Conservation (phyloP, 2,797 vertebrate species). For the Spizella passerina region DNA sequence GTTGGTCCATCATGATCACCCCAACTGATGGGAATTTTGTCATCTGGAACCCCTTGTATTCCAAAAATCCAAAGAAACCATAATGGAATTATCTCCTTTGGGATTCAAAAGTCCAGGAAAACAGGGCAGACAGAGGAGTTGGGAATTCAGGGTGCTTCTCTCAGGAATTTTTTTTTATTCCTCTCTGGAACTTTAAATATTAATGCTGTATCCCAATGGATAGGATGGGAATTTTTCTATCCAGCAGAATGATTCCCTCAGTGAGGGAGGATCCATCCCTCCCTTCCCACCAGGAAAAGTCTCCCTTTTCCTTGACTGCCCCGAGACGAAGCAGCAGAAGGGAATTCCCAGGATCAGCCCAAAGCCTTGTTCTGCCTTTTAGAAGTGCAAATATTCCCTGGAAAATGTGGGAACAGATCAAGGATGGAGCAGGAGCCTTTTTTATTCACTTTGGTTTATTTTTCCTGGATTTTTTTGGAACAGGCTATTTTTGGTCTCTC, state of each 20-base stretch:
- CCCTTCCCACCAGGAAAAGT: not conserved
- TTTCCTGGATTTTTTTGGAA: not conserved
- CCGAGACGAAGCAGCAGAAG: not conserved
- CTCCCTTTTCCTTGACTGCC: not conserved
- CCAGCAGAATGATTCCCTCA: not conserved
- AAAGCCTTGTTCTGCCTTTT: constrained; percentile 29
- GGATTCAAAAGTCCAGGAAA: not conserved
- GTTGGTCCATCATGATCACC: not conserved
- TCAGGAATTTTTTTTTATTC: not conserved
- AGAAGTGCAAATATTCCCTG: constrained; percentile 33
- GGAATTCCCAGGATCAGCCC: not conserved
- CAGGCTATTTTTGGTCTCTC: not conserved
- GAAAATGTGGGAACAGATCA: not conserved
- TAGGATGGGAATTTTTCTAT: not conserved
- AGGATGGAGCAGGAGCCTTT: not conserved
- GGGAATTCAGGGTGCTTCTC: not conserved
- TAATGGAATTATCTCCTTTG: not conserved
- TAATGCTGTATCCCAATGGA: accelerated
- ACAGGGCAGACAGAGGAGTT: accelerated
- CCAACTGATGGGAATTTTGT: not conserved
- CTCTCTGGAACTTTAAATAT: not conserved
- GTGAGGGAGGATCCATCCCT: not conserved
- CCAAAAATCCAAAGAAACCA: not conserved
- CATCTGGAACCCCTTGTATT: accelerated
- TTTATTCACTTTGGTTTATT: not conserved